Conservation (phyloP, 2,113 vertebrate genomes). For the Isichthys henryi region DNA sequence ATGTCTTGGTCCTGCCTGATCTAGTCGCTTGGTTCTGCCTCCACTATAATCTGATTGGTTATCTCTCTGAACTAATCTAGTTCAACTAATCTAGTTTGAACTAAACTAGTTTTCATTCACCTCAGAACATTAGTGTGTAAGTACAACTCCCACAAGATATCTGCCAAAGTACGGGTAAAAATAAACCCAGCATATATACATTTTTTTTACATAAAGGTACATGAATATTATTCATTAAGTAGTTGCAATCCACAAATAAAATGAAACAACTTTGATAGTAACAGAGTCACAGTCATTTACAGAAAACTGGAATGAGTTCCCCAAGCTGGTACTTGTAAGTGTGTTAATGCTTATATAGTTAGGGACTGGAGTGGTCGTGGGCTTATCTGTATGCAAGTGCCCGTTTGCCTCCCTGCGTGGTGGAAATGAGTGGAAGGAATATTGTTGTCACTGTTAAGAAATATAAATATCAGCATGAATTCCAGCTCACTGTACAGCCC, state of each 20-base stretch:
- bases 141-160: background rate
- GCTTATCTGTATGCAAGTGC: background rate
- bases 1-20: background rate
- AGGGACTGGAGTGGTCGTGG: background rate
- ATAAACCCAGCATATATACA: background rate
- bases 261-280: background rate
- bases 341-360: slow-evolving; percentile 18
- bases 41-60: background rate
- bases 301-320: slow-evolving; percentile 19
- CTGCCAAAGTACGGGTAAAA: background rate
- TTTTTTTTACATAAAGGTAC: background rate
- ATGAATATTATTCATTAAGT: slow-evolving; percentile 6
- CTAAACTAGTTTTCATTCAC: too few relatives aligned
- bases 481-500: background rate
- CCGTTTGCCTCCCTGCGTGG: background rate
- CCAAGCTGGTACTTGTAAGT: slow-evolving; percentile 28
- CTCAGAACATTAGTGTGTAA: background rate
- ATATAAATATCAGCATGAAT: background rate
- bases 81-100: too few relatives aligned
- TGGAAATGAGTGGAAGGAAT: background rate
- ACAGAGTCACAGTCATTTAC: background rate
- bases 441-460: background rate
- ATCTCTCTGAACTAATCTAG: background rate
- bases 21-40: background rate
- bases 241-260: slow-evolving; percentile 3